Conservation (phyloP, 2,888 invertebrate genomes). For the Rhagonycha lutea region DNA sequence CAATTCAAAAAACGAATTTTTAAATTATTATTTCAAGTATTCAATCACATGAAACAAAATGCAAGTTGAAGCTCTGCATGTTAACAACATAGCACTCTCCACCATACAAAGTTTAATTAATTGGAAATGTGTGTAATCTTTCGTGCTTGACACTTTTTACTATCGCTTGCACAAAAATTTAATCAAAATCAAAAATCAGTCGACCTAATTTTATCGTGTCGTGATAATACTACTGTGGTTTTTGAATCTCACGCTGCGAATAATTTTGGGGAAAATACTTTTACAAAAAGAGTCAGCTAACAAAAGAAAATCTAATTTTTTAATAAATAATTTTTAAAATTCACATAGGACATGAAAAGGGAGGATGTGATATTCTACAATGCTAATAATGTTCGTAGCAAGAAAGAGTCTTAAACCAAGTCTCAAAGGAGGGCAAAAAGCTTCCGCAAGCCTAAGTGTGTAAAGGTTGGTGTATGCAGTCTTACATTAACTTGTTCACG, state of each 20-base stretch:
- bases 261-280: neutral
- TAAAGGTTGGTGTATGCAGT: slow-evolving; percentile 29
- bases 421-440: slow-evolving; percentile 33
- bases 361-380: slow-evolving; percentile 32
- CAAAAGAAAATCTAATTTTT: neutral
- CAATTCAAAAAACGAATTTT: neutral
- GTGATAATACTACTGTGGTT: no score
- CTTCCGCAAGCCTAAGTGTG: slow-evolving; percentile 31
- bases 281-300: neutral
- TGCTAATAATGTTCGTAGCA: slow-evolving; percentile 34
- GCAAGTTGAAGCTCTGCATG: neutral
- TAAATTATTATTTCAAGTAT: neutral
- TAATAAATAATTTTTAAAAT: neutral
- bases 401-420: slow-evolving; percentile 30
- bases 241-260: neutral
- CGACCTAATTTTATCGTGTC: neutral
- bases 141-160: neutral
- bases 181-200: neutral
- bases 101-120: neutral
- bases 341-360: slow-evolving; percentile 31
- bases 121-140: neutral
- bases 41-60: neutral
- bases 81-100: neutral
- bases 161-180: neutral
- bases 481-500: slow-evolving; percentile 25